Evolutionary conservation across 92 coral and sea anemone genomes (phyloP), one percentile per base, ranked within the genome.

Genomic region (Galaxea fascicularis): DNA sequence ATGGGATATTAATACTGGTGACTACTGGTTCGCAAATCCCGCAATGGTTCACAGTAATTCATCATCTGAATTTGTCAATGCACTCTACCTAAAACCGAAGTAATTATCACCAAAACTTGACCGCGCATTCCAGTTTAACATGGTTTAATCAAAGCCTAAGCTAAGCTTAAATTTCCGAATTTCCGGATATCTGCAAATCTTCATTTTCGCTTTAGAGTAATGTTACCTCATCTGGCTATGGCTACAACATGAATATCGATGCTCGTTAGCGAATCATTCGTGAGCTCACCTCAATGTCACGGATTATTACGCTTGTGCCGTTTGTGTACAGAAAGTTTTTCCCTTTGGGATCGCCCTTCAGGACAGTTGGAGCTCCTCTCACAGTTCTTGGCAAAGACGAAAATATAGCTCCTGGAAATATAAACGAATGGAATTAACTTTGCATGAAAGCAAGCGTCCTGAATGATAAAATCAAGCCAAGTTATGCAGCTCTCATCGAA

Each of bases 271-370:
- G 2, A 35, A 35, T 35, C 41, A 35, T 35, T 35, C 2, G 3
- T 35, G 41, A 35, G 76, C 94, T 64, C 74, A 97, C 99, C 97
- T 93, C 97, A 9, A 94, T 86, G 79, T 97, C 94, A 86, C 99
- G 87, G 72, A 97, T 97, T 52, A 94, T 84, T 4, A 97, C 97
- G 47, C 97, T 93, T 58, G 79, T 93, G 29, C 94, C 94, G 75
- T 94, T 92, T 18, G 98, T 87, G 62, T 97, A 97, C 27, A 97
- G 83, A 73, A 97, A 89, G 64, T 81, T 91, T 77, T 94, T 97
- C 29, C 99, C 99, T 69, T 94, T 97, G 25, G 99, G 99, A 84
- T 97, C 98, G 30, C 95, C 97, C 62, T 94, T 97, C 12, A 94
- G 82, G 45, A 86, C 86, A 24, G 98, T 86, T 21, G 93, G 84